Percentiles rank a stretch among this genome's conserved stretches.
phyloP scores from a whole-genome alignment of 1,140 invertebrate species.

The Lordiphosa stackelbergi region DNA sequence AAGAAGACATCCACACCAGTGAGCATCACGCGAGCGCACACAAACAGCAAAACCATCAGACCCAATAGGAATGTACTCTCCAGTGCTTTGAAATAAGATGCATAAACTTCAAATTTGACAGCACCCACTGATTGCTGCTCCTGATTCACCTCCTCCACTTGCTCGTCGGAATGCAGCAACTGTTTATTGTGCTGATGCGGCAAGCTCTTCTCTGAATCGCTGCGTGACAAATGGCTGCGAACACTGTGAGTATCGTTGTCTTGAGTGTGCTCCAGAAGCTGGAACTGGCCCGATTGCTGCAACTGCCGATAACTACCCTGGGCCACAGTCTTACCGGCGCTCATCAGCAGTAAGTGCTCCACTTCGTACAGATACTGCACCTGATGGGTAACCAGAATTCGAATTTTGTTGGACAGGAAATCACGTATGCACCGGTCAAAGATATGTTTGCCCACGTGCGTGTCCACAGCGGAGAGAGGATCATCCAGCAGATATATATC shows the following conservation, averaged over 20 bases:
- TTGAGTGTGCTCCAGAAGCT: conserved; percentile 77
- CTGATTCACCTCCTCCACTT: conserved; percentile 75
- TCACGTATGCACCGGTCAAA: conserved; percentile 85
- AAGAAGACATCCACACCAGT: conserved; percentile 88
- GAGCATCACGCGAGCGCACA: conserved; percentile 83
- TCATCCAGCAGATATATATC: conserved; percentile 89
- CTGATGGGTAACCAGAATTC: conserved; percentile 91
- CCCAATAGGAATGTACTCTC: conserved; percentile 81
- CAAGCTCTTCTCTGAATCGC: conserved; percentile 77
- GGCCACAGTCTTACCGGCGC: conserved; percentile 78
- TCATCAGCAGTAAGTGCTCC: conserved; percentile 82
- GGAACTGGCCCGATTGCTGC: conserved; percentile 76
- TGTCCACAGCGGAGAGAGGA: conserved; percentile 89
- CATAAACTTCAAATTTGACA: conserved; percentile 80
- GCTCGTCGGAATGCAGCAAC: conserved; percentile 51
- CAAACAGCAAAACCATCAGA: conserved; percentile 80
- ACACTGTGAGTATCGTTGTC: conserved; percentile 67
- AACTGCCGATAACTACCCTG: conserved; percentile 77
- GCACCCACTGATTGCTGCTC: conserved; percentile 77
- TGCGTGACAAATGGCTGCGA: conserved; percentile 71
- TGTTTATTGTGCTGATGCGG: conserved; percentile 56
- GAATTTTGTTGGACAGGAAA: conserved; percentile 85
- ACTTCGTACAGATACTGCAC: conserved; percentile 91
- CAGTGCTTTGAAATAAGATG: conserved; percentile 84
- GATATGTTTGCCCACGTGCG: conserved; percentile 88